These are phyloP conservation scores for Phoebastria nigripes DNA, from an alignment of 2,797 vertebrate species.

Conservation along the genomic window DNA sequence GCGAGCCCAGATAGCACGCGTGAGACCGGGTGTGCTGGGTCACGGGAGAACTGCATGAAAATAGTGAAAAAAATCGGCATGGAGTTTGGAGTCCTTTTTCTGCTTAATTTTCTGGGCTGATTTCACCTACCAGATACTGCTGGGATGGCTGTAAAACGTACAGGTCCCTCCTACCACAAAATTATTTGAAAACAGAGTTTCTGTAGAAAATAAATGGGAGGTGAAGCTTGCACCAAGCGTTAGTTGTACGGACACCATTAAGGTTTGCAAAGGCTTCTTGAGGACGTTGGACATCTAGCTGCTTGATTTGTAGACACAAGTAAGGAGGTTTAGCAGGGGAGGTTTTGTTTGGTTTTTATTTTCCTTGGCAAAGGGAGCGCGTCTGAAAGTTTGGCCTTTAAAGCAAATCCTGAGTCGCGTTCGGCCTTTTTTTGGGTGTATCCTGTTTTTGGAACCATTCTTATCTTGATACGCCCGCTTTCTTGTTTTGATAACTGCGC, in stretches of 20 bases:
- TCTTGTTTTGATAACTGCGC: neutral
- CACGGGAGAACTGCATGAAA: neutral
- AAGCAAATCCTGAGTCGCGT: accelerated
- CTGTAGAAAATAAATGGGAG: neutral
- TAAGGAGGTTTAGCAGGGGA: neutral
- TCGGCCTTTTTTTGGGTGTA: neutral
- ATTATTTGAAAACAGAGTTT: neutral
- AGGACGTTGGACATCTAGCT: neutral
- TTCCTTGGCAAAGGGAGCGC: neutral
- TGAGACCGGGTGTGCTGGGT: neutral
- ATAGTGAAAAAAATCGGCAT: neutral
- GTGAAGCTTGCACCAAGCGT: neutral
- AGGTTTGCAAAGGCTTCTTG: neutral
- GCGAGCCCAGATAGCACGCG: accelerated
- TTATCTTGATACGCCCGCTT: accelerated
- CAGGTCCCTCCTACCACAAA: neutral
- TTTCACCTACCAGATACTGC: neutral
- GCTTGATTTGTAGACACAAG: neutral
- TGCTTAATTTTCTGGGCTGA: neutral
- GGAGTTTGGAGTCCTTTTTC: neutral
- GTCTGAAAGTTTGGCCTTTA: neutral
- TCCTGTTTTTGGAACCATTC: neutral
- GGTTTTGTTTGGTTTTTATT: neutral
- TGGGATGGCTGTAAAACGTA: neutral
- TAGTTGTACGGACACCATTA: accelerated